Percentiles rank a stretch among this genome's conserved stretches.
phyloP scores from a whole-genome alignment of 2,113 vertebrate species.

The Octodon degus region DNA sequence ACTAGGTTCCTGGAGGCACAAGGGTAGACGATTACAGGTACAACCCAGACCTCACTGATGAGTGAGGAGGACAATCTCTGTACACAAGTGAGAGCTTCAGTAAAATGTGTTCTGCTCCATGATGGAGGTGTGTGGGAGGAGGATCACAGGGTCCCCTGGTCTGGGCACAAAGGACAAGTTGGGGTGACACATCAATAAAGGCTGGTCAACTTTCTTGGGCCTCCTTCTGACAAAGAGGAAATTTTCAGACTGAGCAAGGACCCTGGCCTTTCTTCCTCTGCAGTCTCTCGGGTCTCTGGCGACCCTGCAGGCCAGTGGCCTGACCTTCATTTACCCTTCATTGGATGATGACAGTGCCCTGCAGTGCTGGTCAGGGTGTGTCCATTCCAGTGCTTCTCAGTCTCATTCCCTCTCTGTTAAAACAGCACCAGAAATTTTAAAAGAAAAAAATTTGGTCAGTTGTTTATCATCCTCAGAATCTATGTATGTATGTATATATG shows the following conservation, averaged over 20 bases:
- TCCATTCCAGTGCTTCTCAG: not conserved
- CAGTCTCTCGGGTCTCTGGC: not conserved
- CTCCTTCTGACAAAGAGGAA: constrained; percentile 12
- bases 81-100: not conserved
- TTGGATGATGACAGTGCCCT: not conserved
- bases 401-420: not conserved
- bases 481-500: not conserved
- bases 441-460: constrained; percentile 32
- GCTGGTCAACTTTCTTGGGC: not conserved
- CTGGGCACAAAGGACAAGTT: not conserved
- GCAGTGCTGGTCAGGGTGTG: not conserved
- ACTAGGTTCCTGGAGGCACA: not conserved
- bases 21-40: not conserved
- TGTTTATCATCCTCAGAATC: not conserved
- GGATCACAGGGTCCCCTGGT: not conserved
- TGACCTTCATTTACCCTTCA: not conserved
- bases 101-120: not conserved
- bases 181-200: not conserved
- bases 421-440: constrained; percentile 56
- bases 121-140: not conserved
- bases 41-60: not conserved
- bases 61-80: not conserved
- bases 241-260: not conserved
- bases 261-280: not conserved
- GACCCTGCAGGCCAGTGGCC: not conserved